phyloP scores from a whole-genome alignment of 2,888 invertebrate genomes.

The Agonum fuliginosum region DNA sequence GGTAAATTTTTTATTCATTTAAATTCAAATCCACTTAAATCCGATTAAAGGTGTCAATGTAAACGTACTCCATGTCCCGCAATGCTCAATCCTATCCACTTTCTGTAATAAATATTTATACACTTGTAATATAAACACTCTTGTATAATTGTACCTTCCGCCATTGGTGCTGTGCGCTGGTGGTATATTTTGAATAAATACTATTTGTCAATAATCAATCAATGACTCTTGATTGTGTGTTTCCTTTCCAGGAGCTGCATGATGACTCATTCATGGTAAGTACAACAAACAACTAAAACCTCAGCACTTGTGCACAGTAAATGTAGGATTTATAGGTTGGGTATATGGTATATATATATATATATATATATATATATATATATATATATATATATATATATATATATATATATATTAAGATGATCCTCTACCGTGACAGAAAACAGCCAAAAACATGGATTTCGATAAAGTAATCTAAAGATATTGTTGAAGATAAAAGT shows the following conservation, averaged over 20 bases:
- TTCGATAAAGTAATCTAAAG: no score
- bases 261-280: not conserved
- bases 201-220: slow-evolving; percentile 52
- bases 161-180: slow-evolving; percentile 47
- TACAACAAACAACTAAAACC: not conserved
- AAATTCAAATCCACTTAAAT: no score
- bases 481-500: no score
- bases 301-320: not conserved
- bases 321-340: no score
- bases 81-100: slow-evolving; percentile 55
- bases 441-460: no score
- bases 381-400: no score
- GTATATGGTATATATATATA: no score
- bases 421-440: no score
- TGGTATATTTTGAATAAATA: slow-evolving; percentile 57
- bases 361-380: no score
- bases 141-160: slow-evolving; percentile 58
- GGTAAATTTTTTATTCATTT: no score
- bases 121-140: slow-evolving; percentile 53
- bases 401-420: no score
- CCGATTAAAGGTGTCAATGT: slow-evolving; percentile 28
- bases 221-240: not conserved
- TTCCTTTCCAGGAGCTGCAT: not conserved
- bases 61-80: slow-evolving; percentile 51
- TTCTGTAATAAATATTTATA: slow-evolving; percentile 57